Evolutionary conservation across 2,888 invertebrate species (phyloP).

Genomic region (Cephus pygmeus): DNA sequence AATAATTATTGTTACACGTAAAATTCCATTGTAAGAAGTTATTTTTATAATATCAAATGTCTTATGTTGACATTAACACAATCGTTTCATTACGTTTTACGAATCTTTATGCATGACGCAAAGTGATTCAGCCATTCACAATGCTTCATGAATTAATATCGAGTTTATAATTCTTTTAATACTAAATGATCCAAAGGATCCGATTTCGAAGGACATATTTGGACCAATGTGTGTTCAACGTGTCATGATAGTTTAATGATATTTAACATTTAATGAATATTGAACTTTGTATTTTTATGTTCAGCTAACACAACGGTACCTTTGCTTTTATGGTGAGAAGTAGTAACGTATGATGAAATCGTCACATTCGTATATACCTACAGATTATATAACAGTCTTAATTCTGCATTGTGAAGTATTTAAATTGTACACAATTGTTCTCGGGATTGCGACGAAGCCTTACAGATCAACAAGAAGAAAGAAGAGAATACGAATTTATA

Average conservation of each 20-base stretch:
- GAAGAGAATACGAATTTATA: background rate
- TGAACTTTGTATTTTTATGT: background rate
- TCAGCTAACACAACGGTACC: background rate
- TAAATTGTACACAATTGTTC: background rate
- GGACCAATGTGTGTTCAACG: background rate
- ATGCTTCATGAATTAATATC: slow-evolving; percentile 24
- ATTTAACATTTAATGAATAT: background rate
- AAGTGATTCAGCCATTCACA: slow-evolving; percentile 47
- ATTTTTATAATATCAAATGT: background rate
- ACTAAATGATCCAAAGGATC: background rate
- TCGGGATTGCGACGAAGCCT: background rate
- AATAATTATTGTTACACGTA: background rate
- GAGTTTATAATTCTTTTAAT: background rate
- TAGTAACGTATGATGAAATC: background rate
- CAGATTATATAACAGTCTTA: background rate
- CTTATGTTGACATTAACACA: background rate
- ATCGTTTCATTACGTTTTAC: background rate
- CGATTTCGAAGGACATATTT: background rate
- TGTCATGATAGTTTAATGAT: background rate
- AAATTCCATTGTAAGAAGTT: background rate
- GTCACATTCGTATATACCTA: background rate
- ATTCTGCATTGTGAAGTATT: background rate
- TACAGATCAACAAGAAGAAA: background rate
- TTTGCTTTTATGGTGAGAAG: background rate
- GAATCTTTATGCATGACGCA: slow-evolving; percentile 22